Evolutionary conservation across 1,140 invertebrate genomes (phyloP).

Genomic region (Achroia grisella): DNA sequence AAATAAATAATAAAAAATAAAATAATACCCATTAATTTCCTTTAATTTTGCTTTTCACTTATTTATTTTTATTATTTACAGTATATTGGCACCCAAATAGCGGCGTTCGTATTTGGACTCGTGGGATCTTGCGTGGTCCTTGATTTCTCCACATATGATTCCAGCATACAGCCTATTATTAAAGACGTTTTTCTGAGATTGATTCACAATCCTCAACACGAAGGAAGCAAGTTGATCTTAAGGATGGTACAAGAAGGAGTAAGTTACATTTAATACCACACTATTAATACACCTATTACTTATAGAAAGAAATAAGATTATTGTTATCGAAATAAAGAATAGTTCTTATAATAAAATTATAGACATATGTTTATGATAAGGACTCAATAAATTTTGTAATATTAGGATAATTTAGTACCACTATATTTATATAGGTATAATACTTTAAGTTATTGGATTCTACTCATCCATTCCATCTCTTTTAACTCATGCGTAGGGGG

Average conservation of each 20-base stretch:
- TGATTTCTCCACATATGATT: constrained; percentile 85
- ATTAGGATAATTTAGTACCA: too few species aligned
- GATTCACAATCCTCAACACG: constrained; percentile 82
- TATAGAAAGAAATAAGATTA: too few species aligned
- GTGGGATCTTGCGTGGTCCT: constrained; percentile 85
- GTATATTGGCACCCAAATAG: constrained; percentile 81
- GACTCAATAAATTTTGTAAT: too few species aligned
- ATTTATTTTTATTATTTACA: constrained; percentile 47
- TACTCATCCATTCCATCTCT: too few species aligned
- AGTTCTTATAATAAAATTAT: too few species aligned
- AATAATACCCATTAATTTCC: neutral
- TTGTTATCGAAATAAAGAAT: too few species aligned
- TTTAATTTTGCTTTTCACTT: neutral
- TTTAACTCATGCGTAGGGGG: too few species aligned
- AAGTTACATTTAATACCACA: constrained; percentile 42
- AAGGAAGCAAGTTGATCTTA: constrained; percentile 76
- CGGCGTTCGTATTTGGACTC: constrained; percentile 82
- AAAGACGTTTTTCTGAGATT: constrained; percentile 79
- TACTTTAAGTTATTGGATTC: too few species aligned
- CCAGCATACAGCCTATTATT: constrained; percentile 84
- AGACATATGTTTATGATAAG: too few species aligned
- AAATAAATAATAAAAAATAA: neutral
- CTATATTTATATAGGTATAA: too few species aligned
- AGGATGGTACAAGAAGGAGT: constrained; percentile 90
- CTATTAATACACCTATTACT: too few species aligned